Evolutionary conservation across 2,113 vertebrate genomes (phyloP).

Genomic region (Rissa tridactyla): DNA sequence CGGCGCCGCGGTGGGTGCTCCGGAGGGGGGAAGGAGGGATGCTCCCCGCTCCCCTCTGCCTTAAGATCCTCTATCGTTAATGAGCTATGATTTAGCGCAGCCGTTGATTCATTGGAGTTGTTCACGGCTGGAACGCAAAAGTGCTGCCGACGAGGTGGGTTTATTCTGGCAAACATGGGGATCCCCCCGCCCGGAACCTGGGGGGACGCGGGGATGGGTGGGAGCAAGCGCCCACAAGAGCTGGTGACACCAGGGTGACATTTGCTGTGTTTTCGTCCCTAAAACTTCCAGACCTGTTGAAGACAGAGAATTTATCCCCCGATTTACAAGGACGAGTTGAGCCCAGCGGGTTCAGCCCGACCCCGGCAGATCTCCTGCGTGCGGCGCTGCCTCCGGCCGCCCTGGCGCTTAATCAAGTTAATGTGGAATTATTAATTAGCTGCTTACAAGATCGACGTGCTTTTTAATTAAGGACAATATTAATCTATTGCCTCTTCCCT

Average conservation of each 20-base stretch:
- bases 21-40: neutral
- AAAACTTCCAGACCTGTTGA: neutral
- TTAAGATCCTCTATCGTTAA: neutral
- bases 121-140: neutral
- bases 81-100: neutral
- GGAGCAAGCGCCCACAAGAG: neutral
- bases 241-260: neutral
- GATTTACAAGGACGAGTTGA: neutral
- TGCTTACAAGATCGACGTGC: neutral
- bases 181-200: accelerated
- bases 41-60: neutral
- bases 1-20: accelerated
- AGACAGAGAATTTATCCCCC: neutral
- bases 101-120: neutral
- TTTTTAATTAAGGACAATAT: constrained; percentile 7
- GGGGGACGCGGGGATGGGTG: neutral
- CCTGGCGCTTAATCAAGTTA: neutral
- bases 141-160: neutral
- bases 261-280: neutral
- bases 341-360: neutral
- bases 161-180: neutral
- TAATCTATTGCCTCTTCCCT: neutral
- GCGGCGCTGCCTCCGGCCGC: neutral
- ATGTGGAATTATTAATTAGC: constrained; percentile 31
- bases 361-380: accelerated